Conservation (phyloP, 1,140 invertebrate species). For the Drosophila parvula region DNA sequence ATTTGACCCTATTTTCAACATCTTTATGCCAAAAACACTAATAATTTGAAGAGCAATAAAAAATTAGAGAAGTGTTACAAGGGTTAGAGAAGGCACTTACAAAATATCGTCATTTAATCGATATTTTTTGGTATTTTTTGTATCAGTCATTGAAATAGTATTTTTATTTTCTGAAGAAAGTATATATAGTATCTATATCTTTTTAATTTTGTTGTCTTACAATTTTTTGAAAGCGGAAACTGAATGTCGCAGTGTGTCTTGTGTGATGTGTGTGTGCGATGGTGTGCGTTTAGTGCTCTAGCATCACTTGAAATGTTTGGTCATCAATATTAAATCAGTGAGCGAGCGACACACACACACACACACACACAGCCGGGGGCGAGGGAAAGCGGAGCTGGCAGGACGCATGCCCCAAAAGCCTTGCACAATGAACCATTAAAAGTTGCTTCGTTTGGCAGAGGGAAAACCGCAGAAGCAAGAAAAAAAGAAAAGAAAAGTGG, state of each 20-base stretch:
- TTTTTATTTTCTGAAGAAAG: no score
- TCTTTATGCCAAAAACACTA: no score
- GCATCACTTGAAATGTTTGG: constrained; percentile 78
- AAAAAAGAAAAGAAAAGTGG: constrained; percentile 1
- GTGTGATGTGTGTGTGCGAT: constrained; percentile 12
- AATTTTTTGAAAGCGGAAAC: no score
- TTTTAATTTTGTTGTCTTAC: no score
- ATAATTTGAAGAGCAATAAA: no score
- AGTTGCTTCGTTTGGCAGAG: constrained; percentile 69
- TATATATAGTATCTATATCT: no score
- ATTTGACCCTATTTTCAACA: no score
- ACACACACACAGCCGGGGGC: constrained; percentile 9
- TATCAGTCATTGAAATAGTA: no score
- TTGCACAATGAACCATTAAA: constrained; percentile 79
- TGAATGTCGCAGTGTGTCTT: not conserved
- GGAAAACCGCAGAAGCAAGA: constrained; percentile 23
- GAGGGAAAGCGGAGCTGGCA: not conserved
- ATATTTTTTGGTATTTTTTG: no score
- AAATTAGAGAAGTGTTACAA: no score
- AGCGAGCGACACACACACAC: constrained; percentile 54
- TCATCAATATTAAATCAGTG: constrained; percentile 79
- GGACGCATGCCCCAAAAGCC: constrained; percentile 42
- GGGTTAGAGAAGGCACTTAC: no score
- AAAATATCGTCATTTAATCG: no score
- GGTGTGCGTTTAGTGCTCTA: constrained; percentile 47